phyloP scores from a whole-genome alignment of 2,888 invertebrate species.

The Belgica antarctica region DNA sequence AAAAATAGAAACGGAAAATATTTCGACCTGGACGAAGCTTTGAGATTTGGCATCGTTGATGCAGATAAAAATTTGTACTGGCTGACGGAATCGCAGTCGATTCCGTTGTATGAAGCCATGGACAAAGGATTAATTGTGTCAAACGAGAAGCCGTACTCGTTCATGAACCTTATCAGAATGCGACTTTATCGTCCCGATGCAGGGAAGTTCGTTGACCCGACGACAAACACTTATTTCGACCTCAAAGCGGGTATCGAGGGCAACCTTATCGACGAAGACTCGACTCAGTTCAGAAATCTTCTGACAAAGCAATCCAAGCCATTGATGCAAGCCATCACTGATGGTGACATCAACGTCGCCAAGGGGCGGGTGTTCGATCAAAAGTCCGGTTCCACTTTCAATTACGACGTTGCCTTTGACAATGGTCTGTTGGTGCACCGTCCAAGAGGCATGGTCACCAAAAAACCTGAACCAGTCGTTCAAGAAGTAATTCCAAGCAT shows the following conservation, averaged over 20 bases:
- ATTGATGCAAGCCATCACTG: slow-evolving; percentile 69
- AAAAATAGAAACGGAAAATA: slow-evolving; percentile 72
- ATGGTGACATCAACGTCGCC: slow-evolving; percentile 72
- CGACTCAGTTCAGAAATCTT: slow-evolving; percentile 74
- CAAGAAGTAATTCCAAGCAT: slow-evolving; percentile 50
- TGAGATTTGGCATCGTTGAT: slow-evolving; percentile 66
- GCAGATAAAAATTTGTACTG: slow-evolving; percentile 58
- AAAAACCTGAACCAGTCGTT: slow-evolving; percentile 50
- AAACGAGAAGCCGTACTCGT: slow-evolving; percentile 65
- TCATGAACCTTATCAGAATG: slow-evolving; percentile 74
- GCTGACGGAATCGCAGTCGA: slow-evolving; percentile 62
- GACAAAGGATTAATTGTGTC: slow-evolving; percentile 74
- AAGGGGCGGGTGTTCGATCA: slow-evolving; percentile 76
- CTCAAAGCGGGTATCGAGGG: slow-evolving; percentile 68
- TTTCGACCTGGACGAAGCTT: slow-evolving; percentile 69
- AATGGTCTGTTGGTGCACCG: slow-evolving; percentile 70
- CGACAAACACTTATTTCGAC: slow-evolving; percentile 69
- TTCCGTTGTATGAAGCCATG: slow-evolving; percentile 72
- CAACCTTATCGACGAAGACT: slow-evolving; percentile 70
- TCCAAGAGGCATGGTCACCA: slow-evolving; percentile 53
- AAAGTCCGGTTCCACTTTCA: slow-evolving; percentile 72
- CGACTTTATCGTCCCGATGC: slow-evolving; percentile 74
- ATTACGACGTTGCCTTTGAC: slow-evolving; percentile 74
- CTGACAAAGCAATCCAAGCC: slow-evolving; percentile 69
- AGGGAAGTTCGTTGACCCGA: slow-evolving; percentile 79